These are phyloP conservation scores for Microtus richardsoni DNA, from an alignment of 2,113 vertebrate species.

Conservation along the genomic window DNA sequence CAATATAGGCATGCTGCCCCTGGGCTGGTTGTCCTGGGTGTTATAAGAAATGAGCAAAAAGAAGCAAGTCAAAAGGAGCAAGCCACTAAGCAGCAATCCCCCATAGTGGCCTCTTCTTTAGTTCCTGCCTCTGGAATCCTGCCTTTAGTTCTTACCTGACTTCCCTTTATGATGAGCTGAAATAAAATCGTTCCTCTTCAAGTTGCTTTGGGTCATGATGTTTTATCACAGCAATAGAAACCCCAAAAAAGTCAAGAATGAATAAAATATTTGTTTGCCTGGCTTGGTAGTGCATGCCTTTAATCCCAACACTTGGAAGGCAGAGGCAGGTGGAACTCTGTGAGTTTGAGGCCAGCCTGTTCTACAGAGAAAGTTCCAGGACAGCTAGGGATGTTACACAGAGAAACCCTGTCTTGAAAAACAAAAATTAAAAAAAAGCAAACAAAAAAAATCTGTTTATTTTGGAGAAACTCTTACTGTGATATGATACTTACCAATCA, in stretches of 20 bases:
- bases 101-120: background rate
- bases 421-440: background rate
- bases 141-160: background rate
- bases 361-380: background rate
- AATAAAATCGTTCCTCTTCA: background rate
- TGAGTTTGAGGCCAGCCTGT: background rate
- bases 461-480: background rate
- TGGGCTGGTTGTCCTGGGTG: too few species aligned
- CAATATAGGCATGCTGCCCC: background rate
- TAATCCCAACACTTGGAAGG: background rate
- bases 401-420: background rate
- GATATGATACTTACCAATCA: background rate
- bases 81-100: background rate
- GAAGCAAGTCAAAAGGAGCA: background rate
- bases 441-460: background rate
- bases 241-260: background rate
- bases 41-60: background rate
- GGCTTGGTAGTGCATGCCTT: background rate
- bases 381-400: background rate
- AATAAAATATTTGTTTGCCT: slow-evolving; percentile 9
- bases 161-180: background rate
- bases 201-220: background rate
- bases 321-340: background rate
- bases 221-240: background rate
- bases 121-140: background rate